Conservation (phyloP, 1,140 invertebrate species). For the Ips nitidus region DNA sequence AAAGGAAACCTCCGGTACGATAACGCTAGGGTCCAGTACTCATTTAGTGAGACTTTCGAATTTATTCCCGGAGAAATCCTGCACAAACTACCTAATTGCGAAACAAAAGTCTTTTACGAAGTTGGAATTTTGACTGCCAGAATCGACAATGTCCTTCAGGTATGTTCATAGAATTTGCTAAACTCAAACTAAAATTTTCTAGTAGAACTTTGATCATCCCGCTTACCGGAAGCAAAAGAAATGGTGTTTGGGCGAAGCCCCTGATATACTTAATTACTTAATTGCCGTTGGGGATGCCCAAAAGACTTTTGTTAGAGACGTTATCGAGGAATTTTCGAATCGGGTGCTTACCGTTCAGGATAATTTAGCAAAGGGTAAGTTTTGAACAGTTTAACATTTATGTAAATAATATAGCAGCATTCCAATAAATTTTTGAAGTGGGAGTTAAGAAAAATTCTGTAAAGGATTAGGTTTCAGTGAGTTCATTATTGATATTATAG, state of each 20-base stretch:
- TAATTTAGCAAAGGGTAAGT: conserved; percentile 63
- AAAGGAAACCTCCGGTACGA: conserved; percentile 64
- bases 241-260: conserved; percentile 72
- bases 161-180: conserved; percentile 43
- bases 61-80: conserved; percentile 73
- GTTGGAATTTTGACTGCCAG: conserved; percentile 69
- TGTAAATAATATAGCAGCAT: background rate
- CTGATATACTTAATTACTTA: conserved; percentile 69
- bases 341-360: conserved; percentile 61
- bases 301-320: conserved; percentile 61
- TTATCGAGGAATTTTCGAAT: conserved; percentile 68
- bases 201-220: conserved; percentile 68
- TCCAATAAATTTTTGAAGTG: background rate
- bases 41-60: conserved; percentile 73
- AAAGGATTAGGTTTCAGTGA: too few species aligned
- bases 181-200: conserved; percentile 2
- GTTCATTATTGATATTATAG: too few species aligned
- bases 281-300: conserved; percentile 66
- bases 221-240: conserved; percentile 66
- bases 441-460: too few species aligned
- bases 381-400: background rate
- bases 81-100: conserved; percentile 56
- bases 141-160: conserved; percentile 67
- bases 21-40: conserved; percentile 54
- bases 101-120: conserved; percentile 65